phyloP scores from a whole-genome alignment of 2,113 vertebrate genomes.

The Oreocharis arfaki region DNA sequence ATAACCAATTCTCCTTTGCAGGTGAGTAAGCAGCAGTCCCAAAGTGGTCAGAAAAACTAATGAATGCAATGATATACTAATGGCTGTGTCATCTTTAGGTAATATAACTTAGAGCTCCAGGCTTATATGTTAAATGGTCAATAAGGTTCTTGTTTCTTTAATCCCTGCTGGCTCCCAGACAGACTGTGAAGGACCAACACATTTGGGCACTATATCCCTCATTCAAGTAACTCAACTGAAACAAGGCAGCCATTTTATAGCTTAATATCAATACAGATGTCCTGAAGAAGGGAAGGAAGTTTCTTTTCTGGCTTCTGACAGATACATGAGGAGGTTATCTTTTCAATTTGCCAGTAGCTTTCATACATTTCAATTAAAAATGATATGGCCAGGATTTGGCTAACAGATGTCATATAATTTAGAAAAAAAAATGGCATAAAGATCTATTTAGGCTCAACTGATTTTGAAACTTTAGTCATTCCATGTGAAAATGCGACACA shows the following conservation, averaged over 20 bases:
- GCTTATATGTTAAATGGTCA: background rate
- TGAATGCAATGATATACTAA: background rate
- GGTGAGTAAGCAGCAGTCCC: background rate
- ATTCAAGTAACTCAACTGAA: background rate
- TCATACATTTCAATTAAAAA: background rate
- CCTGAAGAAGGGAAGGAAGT: background rate
- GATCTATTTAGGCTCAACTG: background rate
- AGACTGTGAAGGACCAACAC: background rate
- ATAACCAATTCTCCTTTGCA: background rate
- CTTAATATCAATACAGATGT: background rate
- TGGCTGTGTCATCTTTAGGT: background rate
- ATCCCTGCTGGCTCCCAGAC: background rate
- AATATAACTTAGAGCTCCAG: background rate
- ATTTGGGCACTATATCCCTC: background rate
- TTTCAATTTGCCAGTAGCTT: background rate
- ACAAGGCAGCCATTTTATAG: background rate
- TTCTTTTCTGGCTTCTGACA: background rate
- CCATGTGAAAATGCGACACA: background rate
- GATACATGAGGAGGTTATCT: background rate
- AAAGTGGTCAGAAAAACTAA: background rate
- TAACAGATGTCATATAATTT: background rate
- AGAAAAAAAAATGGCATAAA: background rate
- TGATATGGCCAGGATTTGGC: background rate
- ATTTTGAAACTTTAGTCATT: background rate
- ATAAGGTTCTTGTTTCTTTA: background rate